Percentiles rank a stretch among this genome's conserved stretches.
Evolutionary conservation across 2,797 vertebrate genomes (phyloP).

Genomic region (Salmo trutta): DNA sequence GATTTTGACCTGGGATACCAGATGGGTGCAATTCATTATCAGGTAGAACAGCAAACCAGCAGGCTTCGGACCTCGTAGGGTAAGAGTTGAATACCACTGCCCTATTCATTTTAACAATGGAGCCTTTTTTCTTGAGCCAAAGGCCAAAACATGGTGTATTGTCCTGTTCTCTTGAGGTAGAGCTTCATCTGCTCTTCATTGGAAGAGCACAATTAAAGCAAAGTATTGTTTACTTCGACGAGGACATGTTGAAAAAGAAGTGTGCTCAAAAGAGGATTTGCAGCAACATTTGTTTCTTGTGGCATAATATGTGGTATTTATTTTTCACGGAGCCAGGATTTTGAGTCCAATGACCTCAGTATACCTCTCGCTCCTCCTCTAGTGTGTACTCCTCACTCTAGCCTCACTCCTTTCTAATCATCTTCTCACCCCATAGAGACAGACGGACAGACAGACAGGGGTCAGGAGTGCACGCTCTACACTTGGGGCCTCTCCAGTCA

Average conservation of each 20-base stretch:
- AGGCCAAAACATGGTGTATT: background rate
- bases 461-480: background rate
- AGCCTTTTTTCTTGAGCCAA: background rate
- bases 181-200: background rate
- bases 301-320: background rate
- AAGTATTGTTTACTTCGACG: background rate
- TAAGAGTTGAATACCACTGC: background rate
- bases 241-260: constrained; percentile 12
- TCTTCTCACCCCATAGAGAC: background rate
- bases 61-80: background rate
- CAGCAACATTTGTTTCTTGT: background rate
- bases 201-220: background rate
- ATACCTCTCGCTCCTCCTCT: background rate
- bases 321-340: background rate
- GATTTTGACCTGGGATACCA: too few relatives aligned
- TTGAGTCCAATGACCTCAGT: background rate
- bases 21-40: too few relatives aligned
- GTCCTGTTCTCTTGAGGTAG: background rate
- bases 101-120: background rate
- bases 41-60: background rate
- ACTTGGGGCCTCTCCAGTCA: background rate
- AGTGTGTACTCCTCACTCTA: background rate
- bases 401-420: background rate
- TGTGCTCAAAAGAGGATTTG: background rate
- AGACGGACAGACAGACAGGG: constrained; percentile 2